Conservation (phyloP, 2,797 vertebrate species). For the Lemur catta region DNA sequence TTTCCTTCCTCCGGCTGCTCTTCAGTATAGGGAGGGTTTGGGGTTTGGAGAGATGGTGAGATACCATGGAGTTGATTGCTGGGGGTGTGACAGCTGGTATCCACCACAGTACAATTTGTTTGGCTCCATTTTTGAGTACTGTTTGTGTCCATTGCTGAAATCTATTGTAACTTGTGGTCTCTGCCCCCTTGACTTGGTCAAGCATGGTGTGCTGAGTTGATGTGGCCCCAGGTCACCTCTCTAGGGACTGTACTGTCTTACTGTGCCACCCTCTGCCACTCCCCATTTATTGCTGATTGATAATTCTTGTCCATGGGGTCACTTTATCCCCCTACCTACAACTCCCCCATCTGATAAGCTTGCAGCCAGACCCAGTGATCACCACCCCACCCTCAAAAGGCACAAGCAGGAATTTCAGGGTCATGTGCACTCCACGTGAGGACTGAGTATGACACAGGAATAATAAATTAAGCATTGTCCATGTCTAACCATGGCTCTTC, state of each 20-base stretch:
- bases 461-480: not conserved
- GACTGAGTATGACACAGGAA: not conserved
- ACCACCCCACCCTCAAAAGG: not conserved
- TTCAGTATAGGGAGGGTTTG: too few species aligned
- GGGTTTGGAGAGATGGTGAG: not conserved
- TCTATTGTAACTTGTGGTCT: not conserved
- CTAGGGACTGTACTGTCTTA: not conserved
- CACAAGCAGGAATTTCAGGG: not conserved
- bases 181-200: not conserved
- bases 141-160: not conserved
- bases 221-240: not conserved
- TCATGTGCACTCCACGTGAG: accelerated
- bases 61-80: not conserved
- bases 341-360: not conserved
- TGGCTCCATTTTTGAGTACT: not conserved
- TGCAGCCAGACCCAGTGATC: not conserved
- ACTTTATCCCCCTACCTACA: not conserved
- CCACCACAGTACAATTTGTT: not conserved
- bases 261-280: not conserved
- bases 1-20: not conserved
- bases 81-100: not conserved
- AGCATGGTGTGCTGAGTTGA: not conserved
- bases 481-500: not conserved
- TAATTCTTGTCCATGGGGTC: not conserved
- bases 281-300: not conserved